Conservation (phyloP, 1,140 invertebrate species). For the Drosophila virilis region DNA sequence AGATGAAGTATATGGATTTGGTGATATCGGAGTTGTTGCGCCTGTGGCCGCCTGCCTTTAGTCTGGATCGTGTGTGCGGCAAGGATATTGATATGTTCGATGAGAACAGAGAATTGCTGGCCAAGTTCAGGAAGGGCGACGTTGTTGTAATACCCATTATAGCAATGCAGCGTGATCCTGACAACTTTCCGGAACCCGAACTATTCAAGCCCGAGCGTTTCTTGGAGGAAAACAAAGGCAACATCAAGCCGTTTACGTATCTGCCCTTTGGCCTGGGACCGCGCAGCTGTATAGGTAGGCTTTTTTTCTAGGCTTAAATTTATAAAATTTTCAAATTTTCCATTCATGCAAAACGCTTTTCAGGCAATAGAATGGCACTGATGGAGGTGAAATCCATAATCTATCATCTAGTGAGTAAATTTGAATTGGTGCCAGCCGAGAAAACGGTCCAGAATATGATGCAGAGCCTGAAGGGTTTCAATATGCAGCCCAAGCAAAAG, state of each 20-base stretch:
- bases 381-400: constrained; percentile 83
- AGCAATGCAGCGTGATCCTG: constrained; percentile 85
- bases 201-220: constrained; percentile 86
- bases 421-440: constrained; percentile 61
- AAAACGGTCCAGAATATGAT: constrained; percentile 78
- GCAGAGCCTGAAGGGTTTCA: constrained; percentile 51
- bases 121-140: constrained; percentile 80
- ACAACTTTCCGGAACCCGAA: constrained; percentile 85
- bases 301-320: no score
- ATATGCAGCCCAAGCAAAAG: constrained; percentile 47
- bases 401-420: constrained; percentile 59
- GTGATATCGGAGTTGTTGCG: constrained; percentile 86
- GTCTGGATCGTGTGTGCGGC: constrained; percentile 84
- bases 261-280: constrained; percentile 85
- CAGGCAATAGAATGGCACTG: constrained; percentile 84
- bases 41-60: constrained; percentile 85
- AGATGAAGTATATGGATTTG: constrained; percentile 88
- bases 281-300: constrained; percentile 84
- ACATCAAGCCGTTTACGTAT: constrained; percentile 65
- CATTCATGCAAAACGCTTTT: not conserved
- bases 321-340: no score
- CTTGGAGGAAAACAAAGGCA: constrained; percentile 82
- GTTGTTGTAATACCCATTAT: constrained; percentile 84
- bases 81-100: constrained; percentile 68
- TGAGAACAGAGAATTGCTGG: constrained; percentile 39